Evolutionary conservation across 2,888 invertebrate species (phyloP), one percentile per base, ranked within the genome.

Genomic region (Nephrotoma appendiculata): DNA sequence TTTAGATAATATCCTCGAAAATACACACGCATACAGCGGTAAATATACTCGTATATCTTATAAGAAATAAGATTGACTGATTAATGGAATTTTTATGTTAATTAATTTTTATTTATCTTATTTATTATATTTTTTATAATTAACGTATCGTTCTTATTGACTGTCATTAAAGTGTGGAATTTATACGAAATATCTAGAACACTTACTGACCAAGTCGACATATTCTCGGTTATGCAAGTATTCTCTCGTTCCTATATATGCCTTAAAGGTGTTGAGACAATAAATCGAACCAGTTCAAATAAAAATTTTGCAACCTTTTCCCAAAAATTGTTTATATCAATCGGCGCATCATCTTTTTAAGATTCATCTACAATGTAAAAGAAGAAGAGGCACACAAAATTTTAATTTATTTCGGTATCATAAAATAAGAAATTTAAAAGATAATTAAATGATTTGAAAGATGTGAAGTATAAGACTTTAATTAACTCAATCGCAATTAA

Each of bases 51-150:
- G 31, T 31, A 31, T 57, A 57, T 57, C 52, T 57, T 57, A 12
- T n/a, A n/a, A n/a, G n/a, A 83, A 83, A 83, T 83, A 41, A 83
- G 83, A 83, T 83, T 83, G 83, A 83, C 83, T 83, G 83, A 83
- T 83, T 83, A 83, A 83, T 83, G 83, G 83, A 41, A 83, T 11
- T 83, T 83, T 83, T 83, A 83, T 83, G 83, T 83, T 41, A 83
- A 83, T 83, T 83, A 57, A 57, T 57, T 57, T 15, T 15, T 57
- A 57, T 57, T 57, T 57, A 57, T 15, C 52, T 57, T 57, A 57
- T 57, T 57, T 57, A 57, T 57, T 57, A 31, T 57, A 57, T 57
- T 57, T 57, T 15, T 57, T 57, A 15, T 15, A 57, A 57, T 57
- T 57, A 57, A 57, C 15, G 52, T 57, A 57, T 57, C n/a, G n/a